These are phyloP conservation scores for Phrynosoma blainvillii DNA, from an alignment of 2,113 vertebrate genomes.

Conservation along the genomic window DNA sequence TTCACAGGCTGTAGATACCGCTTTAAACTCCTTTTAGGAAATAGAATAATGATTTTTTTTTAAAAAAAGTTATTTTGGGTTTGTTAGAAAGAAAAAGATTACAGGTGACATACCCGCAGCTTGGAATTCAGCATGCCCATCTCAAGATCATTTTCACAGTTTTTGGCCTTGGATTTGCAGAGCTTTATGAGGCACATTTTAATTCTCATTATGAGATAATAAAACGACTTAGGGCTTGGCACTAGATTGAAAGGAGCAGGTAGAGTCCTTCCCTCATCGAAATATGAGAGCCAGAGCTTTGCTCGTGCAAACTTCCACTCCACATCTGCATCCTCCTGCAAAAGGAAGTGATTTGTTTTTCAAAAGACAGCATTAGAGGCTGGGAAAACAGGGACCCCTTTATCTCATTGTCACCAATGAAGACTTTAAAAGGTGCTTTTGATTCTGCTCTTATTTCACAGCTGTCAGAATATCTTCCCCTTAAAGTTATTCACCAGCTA, in stretches of 20 bases:
- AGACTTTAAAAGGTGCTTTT: neutral
- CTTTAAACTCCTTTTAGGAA: neutral
- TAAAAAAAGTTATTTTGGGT: neutral
- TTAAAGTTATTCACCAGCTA: neutral
- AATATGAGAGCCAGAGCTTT: slow-evolving; percentile 97
- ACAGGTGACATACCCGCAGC: slow-evolving; percentile 79
- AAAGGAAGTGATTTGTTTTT: neutral
- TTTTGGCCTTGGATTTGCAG: slow-evolving; percentile 91
- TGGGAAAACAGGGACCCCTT: neutral
- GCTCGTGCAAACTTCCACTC: slow-evolving; percentile 98
- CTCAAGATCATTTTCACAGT: slow-evolving; percentile 90
- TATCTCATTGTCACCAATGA: neutral
- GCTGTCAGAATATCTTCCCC: neutral
- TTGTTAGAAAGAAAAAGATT: slow-evolving; percentile 6
- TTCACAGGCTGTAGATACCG: neutral
- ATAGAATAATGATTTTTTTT: neutral
- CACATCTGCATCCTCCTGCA: slow-evolving; percentile 94
- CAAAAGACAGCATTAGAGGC: slow-evolving; percentile 23
- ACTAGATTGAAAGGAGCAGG: slow-evolving; percentile 96
- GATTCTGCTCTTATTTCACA: slow-evolving; percentile 9
- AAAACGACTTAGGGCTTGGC: slow-evolving; percentile 97
- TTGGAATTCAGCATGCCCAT: slow-evolving; percentile 95
- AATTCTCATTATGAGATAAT: slow-evolving; percentile 93
- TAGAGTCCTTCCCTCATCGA: slow-evolving; percentile 95
- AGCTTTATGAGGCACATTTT: slow-evolving; percentile 91